Conservation (phyloP, 2,797 vertebrate genomes). For the Numenius phaeopus region DNA sequence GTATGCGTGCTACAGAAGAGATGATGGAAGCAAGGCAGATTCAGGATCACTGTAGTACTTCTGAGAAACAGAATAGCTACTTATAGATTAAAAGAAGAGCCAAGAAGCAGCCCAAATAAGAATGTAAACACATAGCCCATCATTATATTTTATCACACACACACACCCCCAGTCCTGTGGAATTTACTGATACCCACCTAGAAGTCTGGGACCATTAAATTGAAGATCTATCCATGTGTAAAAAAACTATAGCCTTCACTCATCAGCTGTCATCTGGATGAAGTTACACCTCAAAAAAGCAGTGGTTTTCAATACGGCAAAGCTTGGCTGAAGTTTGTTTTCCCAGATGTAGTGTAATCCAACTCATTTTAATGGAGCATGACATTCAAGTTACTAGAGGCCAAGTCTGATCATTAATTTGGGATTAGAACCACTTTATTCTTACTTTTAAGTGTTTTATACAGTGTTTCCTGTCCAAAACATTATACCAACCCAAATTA, state of each 20-base stretch:
- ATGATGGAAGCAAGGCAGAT: not conserved
- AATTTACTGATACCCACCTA: not conserved
- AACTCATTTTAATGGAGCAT: constrained; percentile 1
- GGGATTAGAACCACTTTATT: constrained; percentile 20
- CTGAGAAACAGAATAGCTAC: not conserved
- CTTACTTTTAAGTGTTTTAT: constrained; percentile 23
- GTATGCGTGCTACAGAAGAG: fast-evolving
- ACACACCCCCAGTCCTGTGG: not conserved
- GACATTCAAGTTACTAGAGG: not conserved
- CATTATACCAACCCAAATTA: not conserved
- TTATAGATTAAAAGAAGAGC: not conserved
- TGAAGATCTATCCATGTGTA: not conserved
- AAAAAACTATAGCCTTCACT: not conserved
- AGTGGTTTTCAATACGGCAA: not conserved
- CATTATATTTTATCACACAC: not conserved
- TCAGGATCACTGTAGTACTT: not conserved
- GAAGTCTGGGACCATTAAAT: not conserved
- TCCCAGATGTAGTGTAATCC: not conserved
- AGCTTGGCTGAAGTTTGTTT: not conserved
- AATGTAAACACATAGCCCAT: not conserved
- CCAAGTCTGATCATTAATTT: constrained; percentile 10
- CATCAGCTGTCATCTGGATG: not conserved
- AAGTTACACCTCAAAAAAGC: not conserved
- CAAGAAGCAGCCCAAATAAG: not conserved
- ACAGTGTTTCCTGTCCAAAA: not conserved